Evolutionary conservation across 1,140 invertebrate species (phyloP), one percentile per base, ranked within the genome.

Genomic region (Heliconius nattereri): DNA sequence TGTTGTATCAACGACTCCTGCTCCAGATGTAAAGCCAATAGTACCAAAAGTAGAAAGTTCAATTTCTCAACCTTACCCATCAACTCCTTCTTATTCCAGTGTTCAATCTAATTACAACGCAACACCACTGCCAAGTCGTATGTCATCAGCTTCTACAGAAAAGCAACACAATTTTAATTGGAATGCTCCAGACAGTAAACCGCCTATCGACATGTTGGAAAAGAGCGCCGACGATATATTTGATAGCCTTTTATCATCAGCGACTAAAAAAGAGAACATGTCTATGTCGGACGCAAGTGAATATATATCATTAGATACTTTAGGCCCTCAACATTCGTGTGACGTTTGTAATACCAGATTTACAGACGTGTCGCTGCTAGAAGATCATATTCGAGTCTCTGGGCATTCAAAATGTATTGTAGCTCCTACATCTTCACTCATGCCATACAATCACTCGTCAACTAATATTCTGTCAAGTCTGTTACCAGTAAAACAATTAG

Each of bases 261-360:
- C 87, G 3, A 88, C 89, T 0, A 93, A 94, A 79, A 93, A 91
- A 78, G 92, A 94, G 80, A 87, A 84, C 78, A 79, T 89, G 49
- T 88, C 89, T 11, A 82, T 92, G 66, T 89, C 90, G 20, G 93
- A 94, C 72, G 90, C 89, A 3, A 93, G 89, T 85, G 93, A 94
- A 88, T 94, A 94, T 79, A 91, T 94, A 80, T 94, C 93, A 19
- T 83, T 95, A 70, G 94, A 95, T 75, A 93, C 90, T 40, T 86
- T 95, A 82, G 94, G 94, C 1, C 90, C 93, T 5, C 93, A 95
- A 78, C 94, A 95, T 79, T 89, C 93, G 1, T 95, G 94, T 85
- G 94, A 95, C 26, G 85, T 94, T 57, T 95, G 94, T 83, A 94
- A 95, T 78, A 92, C 90, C 29, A 89, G 92, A 74, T 95, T 93